Evolutionary conservation across 1,140 invertebrate genomes (phyloP), one percentile per base, ranked within the genome.

Genomic region (Drosophila saltans): DNA sequence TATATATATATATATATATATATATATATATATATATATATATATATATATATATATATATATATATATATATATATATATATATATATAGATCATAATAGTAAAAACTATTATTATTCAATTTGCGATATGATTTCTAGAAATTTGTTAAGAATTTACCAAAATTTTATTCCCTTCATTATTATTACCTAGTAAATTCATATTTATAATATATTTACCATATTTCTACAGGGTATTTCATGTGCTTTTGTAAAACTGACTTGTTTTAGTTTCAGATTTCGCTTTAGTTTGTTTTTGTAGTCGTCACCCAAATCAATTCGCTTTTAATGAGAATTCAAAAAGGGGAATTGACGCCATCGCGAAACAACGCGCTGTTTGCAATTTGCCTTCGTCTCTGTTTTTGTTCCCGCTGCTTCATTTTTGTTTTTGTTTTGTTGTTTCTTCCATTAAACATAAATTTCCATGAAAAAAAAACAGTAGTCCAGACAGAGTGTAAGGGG

Each of bases 281-380:
- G 26, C 16, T 45, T 48, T 45, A 69, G 39, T 30, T 30, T 16
- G 16, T 16, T 6, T 57, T 66, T 2, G 28, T 30, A 2, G 40
- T 69, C 65, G 70, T 65, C 64, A 65, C 41, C 67, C 69, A 69
- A 62, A 48, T 71, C 69, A 80, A 74, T 74, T 80, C 56, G 66
- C 59, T 69, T 78, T 81, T 81, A 81, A 78, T 81, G 67, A 74
- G 79, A 70, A 75, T 63, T 57, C 48, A 66, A 81, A 81, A 78
- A 81, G 74, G 63, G 65, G 41, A 68, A 52, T 62, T 39, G 41
- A 56, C 57, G 52, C 21, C 45, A 52, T 24, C 45, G 45, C 45
- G 21, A 52, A 52, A 52, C 21, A 52, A n/a, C 39, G 65, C 59
- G 65, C 59, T 67, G 16, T 16, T 52, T 40, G 41, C 71, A 69